Conservation (phyloP, 2,888 invertebrate genomes). For the Thelaira solivaga region DNA sequence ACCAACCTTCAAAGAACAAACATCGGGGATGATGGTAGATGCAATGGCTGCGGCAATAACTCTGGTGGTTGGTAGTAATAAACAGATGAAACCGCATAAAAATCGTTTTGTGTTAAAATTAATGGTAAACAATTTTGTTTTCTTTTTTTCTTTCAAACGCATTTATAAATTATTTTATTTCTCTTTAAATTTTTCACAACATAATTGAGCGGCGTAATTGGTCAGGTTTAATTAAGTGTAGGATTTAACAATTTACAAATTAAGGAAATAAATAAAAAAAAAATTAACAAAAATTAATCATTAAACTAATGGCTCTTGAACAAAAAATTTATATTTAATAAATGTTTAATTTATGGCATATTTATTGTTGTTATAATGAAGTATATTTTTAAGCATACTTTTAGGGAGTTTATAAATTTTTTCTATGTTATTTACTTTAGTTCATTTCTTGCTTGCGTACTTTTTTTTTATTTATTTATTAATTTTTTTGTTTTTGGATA, state of each 20-base stretch:
- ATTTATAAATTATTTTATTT: conserved; percentile 42
- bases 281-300: not conserved
- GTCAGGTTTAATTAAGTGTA: conserved; percentile 41
- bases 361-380: conserved; percentile 18
- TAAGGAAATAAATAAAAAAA: not conserved
- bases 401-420: conserved; percentile 29
- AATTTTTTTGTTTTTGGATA: no score
- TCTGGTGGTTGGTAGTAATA: not conserved
- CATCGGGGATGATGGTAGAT: conserved; percentile 3
- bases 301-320: not conserved
- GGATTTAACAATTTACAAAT: not conserved
- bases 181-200: conserved; percentile 16
- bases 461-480: not conserved
- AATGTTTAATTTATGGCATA: conserved; percentile 29
- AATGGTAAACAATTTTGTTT: conserved; percentile 47
- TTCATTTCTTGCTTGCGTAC: not conserved
- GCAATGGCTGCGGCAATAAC: no score
- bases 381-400: conserved; percentile 23
- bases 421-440: conserved; percentile 5
- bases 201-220: conserved; percentile 11
- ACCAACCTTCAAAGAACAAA: conserved; percentile 2
- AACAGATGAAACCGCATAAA: conserved; percentile 43
- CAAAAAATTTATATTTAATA: not conserved
- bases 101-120: conserved; percentile 48
- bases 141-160: not conserved